phyloP scores from a whole-genome alignment of 2,888 invertebrate species.

The Maniola hyperantus region DNA sequence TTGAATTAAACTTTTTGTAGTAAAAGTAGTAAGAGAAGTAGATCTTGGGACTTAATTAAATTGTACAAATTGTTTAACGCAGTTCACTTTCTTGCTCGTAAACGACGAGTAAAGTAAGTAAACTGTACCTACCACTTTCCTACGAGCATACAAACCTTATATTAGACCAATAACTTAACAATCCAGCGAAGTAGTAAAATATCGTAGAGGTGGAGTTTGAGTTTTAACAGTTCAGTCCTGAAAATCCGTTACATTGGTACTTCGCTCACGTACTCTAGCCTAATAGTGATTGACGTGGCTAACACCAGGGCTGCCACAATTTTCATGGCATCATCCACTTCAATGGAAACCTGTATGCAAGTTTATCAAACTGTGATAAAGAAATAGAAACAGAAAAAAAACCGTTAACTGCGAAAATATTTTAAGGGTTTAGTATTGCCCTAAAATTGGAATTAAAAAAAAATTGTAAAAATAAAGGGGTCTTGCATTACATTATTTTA shows the following conservation, averaged over 20 bases:
- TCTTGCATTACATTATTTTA: no score
- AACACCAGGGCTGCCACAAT: constrained; percentile 17
- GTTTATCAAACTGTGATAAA: not conserved
- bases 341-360: not conserved
- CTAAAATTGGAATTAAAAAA: no score
- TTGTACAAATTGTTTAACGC: constrained; percentile 10
- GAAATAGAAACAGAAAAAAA: not conserved
- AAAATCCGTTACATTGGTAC: constrained; percentile 29
- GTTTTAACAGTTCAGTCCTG: constrained; percentile 12
- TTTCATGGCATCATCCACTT: not conserved
- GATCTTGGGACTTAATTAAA: not conserved
- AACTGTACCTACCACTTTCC: constrained; percentile 7
- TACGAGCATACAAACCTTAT: constrained; percentile 7
- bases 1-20: no score
- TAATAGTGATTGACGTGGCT: constrained; percentile 58
- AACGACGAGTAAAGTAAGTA: constrained; percentile 1
- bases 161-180: constrained; percentile 17
- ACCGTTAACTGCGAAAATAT: no score
- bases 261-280: constrained; percentile 32
- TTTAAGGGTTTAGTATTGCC: no score
- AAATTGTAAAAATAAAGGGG: no score
- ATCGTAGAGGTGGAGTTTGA: constrained; percentile 14
- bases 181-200: constrained; percentile 11
- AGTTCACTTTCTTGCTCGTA: not conserved
- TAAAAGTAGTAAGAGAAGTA: not conserved